Evolutionary conservation across 1,140 invertebrate species (phyloP).

Genomic region (Chrysomallon squamiferum): DNA sequence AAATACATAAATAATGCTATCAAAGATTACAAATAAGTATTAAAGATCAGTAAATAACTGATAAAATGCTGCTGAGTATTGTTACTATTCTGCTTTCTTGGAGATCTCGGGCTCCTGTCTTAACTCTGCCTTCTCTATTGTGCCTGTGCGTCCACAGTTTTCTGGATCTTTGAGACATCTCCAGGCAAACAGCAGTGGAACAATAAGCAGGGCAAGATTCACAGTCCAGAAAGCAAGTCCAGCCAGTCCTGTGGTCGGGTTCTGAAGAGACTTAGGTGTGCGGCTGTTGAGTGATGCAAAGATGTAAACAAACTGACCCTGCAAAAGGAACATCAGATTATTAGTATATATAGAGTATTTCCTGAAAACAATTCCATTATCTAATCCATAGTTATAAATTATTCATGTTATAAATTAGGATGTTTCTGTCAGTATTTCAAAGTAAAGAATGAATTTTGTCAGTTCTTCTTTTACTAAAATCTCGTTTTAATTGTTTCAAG

Average conservation of each 20-base stretch:
- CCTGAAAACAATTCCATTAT: too few relatives aligned
- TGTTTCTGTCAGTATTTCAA: too few relatives aligned
- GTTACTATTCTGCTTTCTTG: too few relatives aligned
- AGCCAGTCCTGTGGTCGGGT: constrained; percentile 15
- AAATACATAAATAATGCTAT: too few relatives aligned
- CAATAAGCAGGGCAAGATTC: constrained; percentile 35
- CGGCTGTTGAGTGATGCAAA: constrained; percentile 31
- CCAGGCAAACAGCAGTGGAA: constrained; percentile 40
- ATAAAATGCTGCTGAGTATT: too few relatives aligned
- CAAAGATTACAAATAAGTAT: too few relatives aligned
- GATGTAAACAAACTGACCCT: constrained; percentile 47
- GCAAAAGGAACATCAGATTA: constrained; percentile 13
- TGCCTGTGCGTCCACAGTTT: constrained; percentile 18
- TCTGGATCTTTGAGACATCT: constrained; percentile 16
- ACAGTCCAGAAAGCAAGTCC: constrained; percentile 33
- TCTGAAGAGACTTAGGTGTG: constrained; percentile 24
- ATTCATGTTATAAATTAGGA: too few relatives aligned
- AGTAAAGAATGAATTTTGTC: too few relatives aligned
- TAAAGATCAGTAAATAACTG: too few relatives aligned
- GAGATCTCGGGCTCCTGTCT: background rate
- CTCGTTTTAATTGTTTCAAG: too few relatives aligned
- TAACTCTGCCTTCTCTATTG: constrained; percentile 12
- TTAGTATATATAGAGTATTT: background rate
- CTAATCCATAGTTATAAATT: too few relatives aligned
- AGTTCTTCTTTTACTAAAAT: too few relatives aligned